These are phyloP conservation scores for Aphidius gifuensis DNA, from an alignment of 1,140 invertebrate species.

Conservation along the genomic window DNA sequence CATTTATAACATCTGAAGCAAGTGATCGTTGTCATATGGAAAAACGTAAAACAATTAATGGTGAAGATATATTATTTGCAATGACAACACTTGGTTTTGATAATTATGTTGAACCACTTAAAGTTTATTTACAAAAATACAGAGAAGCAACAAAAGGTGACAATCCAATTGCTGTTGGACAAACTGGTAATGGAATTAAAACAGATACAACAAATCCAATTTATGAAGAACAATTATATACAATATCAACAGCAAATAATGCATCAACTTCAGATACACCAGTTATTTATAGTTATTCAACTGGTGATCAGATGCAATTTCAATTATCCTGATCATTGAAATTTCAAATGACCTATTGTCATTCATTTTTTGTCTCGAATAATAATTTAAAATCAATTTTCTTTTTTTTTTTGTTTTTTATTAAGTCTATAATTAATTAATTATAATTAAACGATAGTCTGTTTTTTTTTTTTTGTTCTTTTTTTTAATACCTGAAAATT, in stretches of 20 bases:
- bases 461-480: no score
- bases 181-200: constrained; percentile 41
- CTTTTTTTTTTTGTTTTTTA: no score
- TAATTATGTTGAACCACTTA: constrained; percentile 96
- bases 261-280: constrained; percentile 50
- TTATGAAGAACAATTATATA: constrained; percentile 53
- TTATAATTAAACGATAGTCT: constrained; percentile 21
- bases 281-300: constrained; percentile 52
- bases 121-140: constrained; percentile 95
- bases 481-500: no score
- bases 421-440: background rate
- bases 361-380: background rate
- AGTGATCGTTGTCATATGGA: constrained; percentile 96
- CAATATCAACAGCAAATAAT: constrained; percentile 42
- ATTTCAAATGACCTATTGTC: background rate
- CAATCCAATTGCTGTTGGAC: constrained; percentile 37
- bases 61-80: constrained; percentile 96
- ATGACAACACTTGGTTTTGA: constrained; percentile 97
- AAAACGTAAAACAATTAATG: constrained; percentile 98
- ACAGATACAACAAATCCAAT: constrained; percentile 38
- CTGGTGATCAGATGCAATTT: constrained; percentile 52
- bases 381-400: background rate
- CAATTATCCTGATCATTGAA: constrained; percentile 45
- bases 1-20: constrained; percentile 98
- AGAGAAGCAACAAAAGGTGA: constrained; percentile 70